Evolutionary conservation across 2,888 invertebrate genomes (phyloP), one percentile per base, ranked within the genome.

Genomic region (Thymelicus acteon): DNA sequence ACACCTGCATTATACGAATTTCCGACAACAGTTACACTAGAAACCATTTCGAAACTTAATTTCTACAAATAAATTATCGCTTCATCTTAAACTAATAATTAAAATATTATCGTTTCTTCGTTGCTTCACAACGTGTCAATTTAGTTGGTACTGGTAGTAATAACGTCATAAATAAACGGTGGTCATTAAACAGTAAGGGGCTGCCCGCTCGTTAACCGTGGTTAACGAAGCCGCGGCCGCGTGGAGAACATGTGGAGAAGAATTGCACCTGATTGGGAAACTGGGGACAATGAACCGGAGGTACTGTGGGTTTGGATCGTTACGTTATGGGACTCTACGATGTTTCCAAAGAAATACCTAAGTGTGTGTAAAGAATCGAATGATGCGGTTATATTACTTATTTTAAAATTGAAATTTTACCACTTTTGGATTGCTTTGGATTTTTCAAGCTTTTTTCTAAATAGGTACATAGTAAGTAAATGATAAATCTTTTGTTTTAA

Each of bases 231-330:
- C 47, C 12, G 58, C 24, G 60, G 40, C 40, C 39, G 60, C 61
- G 61, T 44, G 48, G 31, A 68, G 67, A 61, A 68, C 52, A 67
- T 12, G 44, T 44, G 44, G 44, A 44, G 44, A 61, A 31, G 44
- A 61, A 68, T 61, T 61, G 67, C 61, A 61, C 60, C 15, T 13
- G 62, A 80, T 86, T 82, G 82, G 76, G 87, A 82, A 88, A 84
- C 78, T 74, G 64, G 57, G 68, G 85, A 80, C 85, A 75, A 82
- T 81, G 86, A 86, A 82, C 87, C 86, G 82, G 83, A 82, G 48
- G 57, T 63, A 57, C 37, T 12, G 19, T 19, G 54, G 61, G n/a
- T 24, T 15, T 7, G 60, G 7, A 8, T 10, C 58, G 48, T 68
- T 58, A 6, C 63, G 57, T 24, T 15, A 19, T 13, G 13, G 4